Percentiles rank a stretch among this genome's conserved stretches.
Conservation (phyloP, 2,113 vertebrate species). For the Acanthisitta chloris region DNA sequence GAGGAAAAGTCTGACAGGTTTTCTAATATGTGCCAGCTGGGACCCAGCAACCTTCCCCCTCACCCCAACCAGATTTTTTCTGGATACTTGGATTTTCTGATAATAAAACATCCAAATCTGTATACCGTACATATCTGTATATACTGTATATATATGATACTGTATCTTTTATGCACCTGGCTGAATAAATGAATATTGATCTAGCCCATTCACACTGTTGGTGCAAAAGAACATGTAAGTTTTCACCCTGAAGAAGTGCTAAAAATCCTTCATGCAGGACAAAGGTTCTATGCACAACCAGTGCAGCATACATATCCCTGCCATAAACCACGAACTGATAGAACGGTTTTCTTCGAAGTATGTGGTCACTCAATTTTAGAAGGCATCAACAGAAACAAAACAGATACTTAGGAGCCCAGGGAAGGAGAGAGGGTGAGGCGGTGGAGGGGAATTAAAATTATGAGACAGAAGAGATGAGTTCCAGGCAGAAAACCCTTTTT, state of each 20-base stretch:
- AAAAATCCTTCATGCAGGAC: neutral
- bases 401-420: neutral
- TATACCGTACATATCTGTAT: too few species aligned
- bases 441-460: neutral
- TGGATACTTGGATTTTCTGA: neutral
- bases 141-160: too few species aligned
- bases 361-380: neutral
- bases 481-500: neutral
- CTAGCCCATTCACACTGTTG: neutral
- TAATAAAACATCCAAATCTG: neutral
- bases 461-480: neutral
- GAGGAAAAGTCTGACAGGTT: neutral
- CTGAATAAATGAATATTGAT: neutral
- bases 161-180: neutral
- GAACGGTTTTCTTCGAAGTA: neutral
- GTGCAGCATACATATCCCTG: neutral
- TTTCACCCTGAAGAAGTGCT: neutral
- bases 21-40: neutral
- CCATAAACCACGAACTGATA: neutral
- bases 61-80: neutral
- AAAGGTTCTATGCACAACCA: neutral
- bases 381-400: neutral
- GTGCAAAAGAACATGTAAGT: neutral
- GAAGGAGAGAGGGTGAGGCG: accelerated
- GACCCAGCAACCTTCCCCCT: neutral